These are phyloP conservation scores for Ooceraea biroi DNA, from an alignment of 1,140 invertebrate genomes.

Conservation along the genomic window DNA sequence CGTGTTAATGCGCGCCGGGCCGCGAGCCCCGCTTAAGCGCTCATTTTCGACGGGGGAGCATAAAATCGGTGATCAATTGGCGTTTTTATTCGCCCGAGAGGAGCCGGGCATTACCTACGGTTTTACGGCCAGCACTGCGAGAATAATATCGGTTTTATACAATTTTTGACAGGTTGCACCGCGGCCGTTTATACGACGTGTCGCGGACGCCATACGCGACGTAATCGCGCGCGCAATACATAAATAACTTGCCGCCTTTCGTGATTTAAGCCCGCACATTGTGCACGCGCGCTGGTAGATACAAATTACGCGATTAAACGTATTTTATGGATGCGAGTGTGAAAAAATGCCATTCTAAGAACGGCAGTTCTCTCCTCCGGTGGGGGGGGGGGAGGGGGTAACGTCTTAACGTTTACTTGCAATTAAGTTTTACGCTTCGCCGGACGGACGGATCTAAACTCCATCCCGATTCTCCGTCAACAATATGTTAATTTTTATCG, in stretches of 20 bases:
- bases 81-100: conserved; percentile 64
- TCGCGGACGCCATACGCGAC: neutral
- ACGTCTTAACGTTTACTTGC: conserved; percentile 8
- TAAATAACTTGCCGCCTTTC: conserved; percentile 21
- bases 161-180: conserved; percentile 21
- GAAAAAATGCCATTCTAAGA: too few species aligned
- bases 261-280: conserved; percentile 43
- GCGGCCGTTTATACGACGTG: conserved; percentile 12
- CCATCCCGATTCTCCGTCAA: neutral
- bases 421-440: conserved; percentile 32
- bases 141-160: conserved; percentile 49
- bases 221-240: conserved; percentile 21
- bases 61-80: conserved; percentile 71
- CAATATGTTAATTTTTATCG: conserved; percentile 59
- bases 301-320: conserved; percentile 39
- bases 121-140: conserved; percentile 52
- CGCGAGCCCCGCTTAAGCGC: neutral
- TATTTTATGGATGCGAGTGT: conserved; percentile 10
- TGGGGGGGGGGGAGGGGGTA: neutral
- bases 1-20: conserved; percentile 25
- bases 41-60: conserved; percentile 39
- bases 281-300: neutral
- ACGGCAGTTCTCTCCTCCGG: too few species aligned
- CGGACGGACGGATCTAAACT: conserved; percentile 12
- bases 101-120: conserved; percentile 27